Percentiles rank a stretch among this genome's conserved stretches.
Evolutionary conservation across 2,113 vertebrate genomes (phyloP).

Genomic region (Tragelaphus imberbis): DNA sequence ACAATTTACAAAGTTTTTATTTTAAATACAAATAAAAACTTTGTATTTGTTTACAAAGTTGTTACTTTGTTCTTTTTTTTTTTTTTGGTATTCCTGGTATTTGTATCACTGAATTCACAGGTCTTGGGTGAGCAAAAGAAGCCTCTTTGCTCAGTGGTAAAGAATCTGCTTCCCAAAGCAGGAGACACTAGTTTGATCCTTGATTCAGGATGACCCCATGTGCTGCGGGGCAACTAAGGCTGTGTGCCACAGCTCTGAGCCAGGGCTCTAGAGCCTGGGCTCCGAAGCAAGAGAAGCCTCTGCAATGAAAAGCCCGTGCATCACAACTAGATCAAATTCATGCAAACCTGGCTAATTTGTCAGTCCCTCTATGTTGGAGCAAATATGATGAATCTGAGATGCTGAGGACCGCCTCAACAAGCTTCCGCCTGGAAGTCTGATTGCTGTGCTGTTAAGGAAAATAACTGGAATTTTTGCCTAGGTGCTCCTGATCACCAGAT

Average conservation of each 20-base stretch:
- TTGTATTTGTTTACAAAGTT: neutral
- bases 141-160: neutral
- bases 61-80: neutral
- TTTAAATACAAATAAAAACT: neutral
- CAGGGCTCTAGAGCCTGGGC: neutral
- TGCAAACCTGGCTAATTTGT: neutral
- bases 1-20: neutral
- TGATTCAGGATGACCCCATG: neutral
- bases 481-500: neutral
- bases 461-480: fast-evolving
- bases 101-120: neutral
- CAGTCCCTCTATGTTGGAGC: neutral
- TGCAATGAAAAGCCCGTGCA: neutral
- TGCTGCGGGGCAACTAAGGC: neutral
- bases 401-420: fast-evolving
- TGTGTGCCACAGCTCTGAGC: neutral
- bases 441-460: neutral
- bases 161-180: neutral
- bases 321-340: neutral
- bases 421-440: neutral
- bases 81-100: neutral
- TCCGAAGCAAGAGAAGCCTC: neutral
- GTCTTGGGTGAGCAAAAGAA: neutral
- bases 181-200: neutral
- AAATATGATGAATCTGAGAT: neutral